Evolutionary conservation across 2,113 vertebrate genomes (phyloP), one percentile per base, ranked within the genome.

Genomic region (Puffinus mauretanicus): DNA sequence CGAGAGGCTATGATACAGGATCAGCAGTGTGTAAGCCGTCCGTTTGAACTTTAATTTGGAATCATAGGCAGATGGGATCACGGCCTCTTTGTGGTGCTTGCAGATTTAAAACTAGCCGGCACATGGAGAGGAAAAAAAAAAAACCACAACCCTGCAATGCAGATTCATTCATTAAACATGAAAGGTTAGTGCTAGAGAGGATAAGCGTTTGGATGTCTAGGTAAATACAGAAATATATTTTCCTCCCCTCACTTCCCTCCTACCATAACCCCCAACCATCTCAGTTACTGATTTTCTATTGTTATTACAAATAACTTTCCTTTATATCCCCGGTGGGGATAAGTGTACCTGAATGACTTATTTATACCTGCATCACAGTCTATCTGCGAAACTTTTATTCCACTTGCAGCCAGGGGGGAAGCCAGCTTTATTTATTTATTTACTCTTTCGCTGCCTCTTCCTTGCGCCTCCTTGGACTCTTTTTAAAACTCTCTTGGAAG

Each of bases 51-150:
- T 98, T 98, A 97, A 98, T 98, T 98, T 98, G 97, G 97, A 98
- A 96, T 97, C 97, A 96, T 91, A 98, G 96, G 97, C 98, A 98
- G 98, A 98, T 98, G 98, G 98, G 97, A 98, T 98, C 98, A 98
- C 83, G 97, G 94, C 97, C 96, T 98, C 97, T 98, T 97, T 97
- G 92, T 84, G 97, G 93, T 97, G 95, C 95, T 96, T 92, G 98
- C 98, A 98, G 98, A 97, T 96, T 97, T 95, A 96, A 98, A 98
- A 98, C 98, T 97, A 97, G 97, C 98, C 97, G 77, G 92, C 93
- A 94, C 96, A 95, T 71, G 84, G 95, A 96, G 93, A 89, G 75
- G 14, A 15, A 61, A 27, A 82, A 97, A 44, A 97, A 61, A 38
- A 58, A 16, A 25, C 40, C 73, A 27, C 42, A 42, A 42, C 36